phyloP scores from a whole-genome alignment of 2,113 vertebrate species.

The Ctenodactylus gundi region DNA sequence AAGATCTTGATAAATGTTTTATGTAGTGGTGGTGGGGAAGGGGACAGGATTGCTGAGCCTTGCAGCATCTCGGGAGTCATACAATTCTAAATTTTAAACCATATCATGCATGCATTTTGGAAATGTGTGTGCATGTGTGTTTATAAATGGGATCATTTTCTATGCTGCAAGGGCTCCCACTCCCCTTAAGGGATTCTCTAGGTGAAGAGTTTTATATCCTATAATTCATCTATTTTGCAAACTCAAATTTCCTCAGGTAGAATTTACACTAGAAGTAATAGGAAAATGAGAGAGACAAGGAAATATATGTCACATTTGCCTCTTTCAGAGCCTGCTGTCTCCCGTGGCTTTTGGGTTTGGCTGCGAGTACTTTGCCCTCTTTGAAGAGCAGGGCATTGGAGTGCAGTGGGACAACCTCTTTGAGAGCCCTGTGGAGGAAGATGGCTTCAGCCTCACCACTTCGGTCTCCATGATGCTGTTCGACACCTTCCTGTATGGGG shows the following conservation, averaged over 20 bases:
- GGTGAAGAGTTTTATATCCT: conserved; percentile 5
- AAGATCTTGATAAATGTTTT: not conserved
- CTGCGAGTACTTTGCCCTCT: conserved; percentile 96
- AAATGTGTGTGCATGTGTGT: conserved; percentile 18
- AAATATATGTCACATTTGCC: not conserved
- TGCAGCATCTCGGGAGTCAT: not conserved
- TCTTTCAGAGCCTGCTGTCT: conserved; percentile 93
- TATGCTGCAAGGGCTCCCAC: conserved; percentile 11
- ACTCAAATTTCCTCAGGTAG: conserved; percentile 47
- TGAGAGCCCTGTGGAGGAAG: conserved; percentile 91
- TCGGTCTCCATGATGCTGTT: conserved; percentile 93
- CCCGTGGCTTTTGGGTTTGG: conserved; percentile 98
- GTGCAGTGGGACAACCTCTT: conserved; percentile 97
- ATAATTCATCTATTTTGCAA: conserved; percentile 59
- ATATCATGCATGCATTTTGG: not conserved
- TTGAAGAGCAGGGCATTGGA: conserved; percentile 96
- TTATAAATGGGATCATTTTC: conserved; percentile 61
- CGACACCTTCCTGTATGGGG: conserved; percentile 93
- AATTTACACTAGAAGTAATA: conserved; percentile 39
- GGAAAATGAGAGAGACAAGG: conserved; percentile 7
- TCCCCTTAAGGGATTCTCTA: conserved; percentile 11
- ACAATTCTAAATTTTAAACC: not conserved
- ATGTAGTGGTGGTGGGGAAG: not conserved
- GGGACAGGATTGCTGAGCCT: not conserved
- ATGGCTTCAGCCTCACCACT: conserved; percentile 93